Evolutionary conservation across 2,888 invertebrate genomes (phyloP).

Genomic region (Acutogordius australiensis): DNA sequence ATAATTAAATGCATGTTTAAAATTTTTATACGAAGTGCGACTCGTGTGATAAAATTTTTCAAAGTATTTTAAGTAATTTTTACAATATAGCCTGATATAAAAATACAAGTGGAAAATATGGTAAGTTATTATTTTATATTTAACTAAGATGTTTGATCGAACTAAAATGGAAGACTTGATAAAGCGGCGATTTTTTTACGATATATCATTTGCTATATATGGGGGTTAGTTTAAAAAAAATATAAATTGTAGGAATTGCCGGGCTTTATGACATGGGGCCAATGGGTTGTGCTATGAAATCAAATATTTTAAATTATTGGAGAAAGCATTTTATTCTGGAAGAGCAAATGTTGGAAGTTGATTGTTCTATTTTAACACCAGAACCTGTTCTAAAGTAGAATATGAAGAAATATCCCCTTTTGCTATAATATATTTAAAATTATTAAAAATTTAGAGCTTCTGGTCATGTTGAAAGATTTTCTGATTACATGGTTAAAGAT

Average conservation of each 20-base stretch:
- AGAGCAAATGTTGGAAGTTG: slow-evolving; percentile 94
- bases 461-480: slow-evolving; percentile 92
- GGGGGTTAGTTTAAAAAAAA: slow-evolving; percentile 35
- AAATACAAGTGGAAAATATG: no score
- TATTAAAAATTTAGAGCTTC: slow-evolving; percentile 37
- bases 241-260: slow-evolving; percentile 27
- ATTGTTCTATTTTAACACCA: slow-evolving; percentile 82
- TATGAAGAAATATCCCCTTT: neutral
- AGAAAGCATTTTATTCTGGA: slow-evolving; percentile 76
- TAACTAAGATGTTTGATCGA: neutral
- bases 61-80: no score
- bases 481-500: slow-evolving; percentile 97
- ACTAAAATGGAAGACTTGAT: slow-evolving; percentile 77
- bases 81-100: no score
- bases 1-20: no score
- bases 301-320: slow-evolving; percentile 72
- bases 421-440: neutral
- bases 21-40: no score
- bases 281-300: slow-evolving; percentile 91
- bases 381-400: slow-evolving; percentile 60
- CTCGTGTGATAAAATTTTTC: no score
- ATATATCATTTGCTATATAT: slow-evolving; percentile 95
- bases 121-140: no score
- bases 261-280: slow-evolving; percentile 93
- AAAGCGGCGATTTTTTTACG: slow-evolving; percentile 81